phyloP scores from a whole-genome alignment of 2,888 invertebrate species.

The Psylliodes chrysocephalus region DNA sequence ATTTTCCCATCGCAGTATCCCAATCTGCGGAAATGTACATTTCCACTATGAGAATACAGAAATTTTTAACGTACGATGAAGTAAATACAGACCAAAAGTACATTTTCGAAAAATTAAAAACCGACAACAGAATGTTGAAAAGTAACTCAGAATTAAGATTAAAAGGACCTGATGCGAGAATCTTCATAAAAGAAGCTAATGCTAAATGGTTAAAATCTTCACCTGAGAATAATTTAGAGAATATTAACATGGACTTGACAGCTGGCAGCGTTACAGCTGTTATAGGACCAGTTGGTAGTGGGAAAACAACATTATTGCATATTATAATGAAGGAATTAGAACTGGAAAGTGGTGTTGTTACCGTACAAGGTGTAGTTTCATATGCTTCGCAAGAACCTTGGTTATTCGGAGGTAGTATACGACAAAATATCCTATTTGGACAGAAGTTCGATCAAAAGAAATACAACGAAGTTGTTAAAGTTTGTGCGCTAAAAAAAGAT shows the following conservation, averaged over 20 bases:
- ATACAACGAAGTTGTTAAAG: slow-evolving; percentile 74
- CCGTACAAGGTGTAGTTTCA: slow-evolving; percentile 74
- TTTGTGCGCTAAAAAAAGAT: slow-evolving; percentile 78
- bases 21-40: slow-evolving; percentile 74
- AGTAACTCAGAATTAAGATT: background rate
- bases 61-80: slow-evolving; percentile 63
- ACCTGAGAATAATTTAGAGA: slow-evolving; percentile 64
- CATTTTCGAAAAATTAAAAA: background rate
- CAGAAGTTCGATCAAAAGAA: slow-evolving; percentile 74
- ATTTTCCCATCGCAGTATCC: slow-evolving; percentile 71
- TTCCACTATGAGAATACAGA: slow-evolving; percentile 65
- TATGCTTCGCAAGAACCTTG: slow-evolving; percentile 89
- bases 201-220: slow-evolving; percentile 71
- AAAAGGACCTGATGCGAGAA: slow-evolving; percentile 22
- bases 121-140: background rate
- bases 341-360: slow-evolving; percentile 70
- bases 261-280: slow-evolving; percentile 69
- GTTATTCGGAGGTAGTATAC: slow-evolving; percentile 81
- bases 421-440: slow-evolving; percentile 94
- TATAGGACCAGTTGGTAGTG: slow-evolving; percentile 73
- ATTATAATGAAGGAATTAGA: slow-evolving; percentile 77
- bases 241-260: slow-evolving; percentile 72
- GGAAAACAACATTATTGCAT: slow-evolving; percentile 69
- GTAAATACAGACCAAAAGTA: slow-evolving; percentile 4
- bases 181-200: slow-evolving; percentile 63